A percentile compares a stretch with the other conserved stretches of the same genome.
phyloP scores from a whole-genome alignment of 2,888 invertebrate genomes.

The Tolmerus cingulatus region DNA sequence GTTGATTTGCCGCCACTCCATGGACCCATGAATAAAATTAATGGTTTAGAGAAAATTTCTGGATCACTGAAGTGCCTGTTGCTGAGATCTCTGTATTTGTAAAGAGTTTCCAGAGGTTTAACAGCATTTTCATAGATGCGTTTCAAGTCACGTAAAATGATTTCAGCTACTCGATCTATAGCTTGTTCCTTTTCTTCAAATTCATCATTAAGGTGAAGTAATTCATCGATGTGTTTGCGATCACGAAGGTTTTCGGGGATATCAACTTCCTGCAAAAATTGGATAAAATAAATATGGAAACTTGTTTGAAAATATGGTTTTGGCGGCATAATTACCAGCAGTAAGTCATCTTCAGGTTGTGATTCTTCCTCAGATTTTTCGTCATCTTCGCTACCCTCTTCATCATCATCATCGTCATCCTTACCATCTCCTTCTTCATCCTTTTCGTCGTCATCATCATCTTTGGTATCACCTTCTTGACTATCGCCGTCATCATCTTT shows the following conservation, averaged over 20 bases:
- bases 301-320: constrained; percentile 41
- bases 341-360: constrained; percentile 71
- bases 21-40: constrained; percentile 93
- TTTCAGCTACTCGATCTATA: constrained; percentile 76
- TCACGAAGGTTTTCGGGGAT: constrained; percentile 80
- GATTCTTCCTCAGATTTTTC: constrained; percentile 65
- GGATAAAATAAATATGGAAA: not conserved
- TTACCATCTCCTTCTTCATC: constrained; percentile 50
- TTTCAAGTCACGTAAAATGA: constrained; percentile 84
- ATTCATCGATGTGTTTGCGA: constrained; percentile 80
- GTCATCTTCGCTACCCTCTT: constrained; percentile 50
- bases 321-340: constrained; percentile 64
- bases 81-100: constrained; percentile 90
- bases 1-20: constrained; percentile 97
- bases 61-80: constrained; percentile 92
- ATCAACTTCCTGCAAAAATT: constrained; percentile 68
- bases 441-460: constrained; percentile 51
- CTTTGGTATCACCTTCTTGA: constrained; percentile 55
- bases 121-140: constrained; percentile 85
- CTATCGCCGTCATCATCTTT: constrained; percentile 61
- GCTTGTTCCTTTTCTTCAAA: constrained; percentile 75
- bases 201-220: constrained; percentile 81
- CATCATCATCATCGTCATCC: constrained; percentile 53
- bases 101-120: constrained; percentile 87
- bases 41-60: constrained; percentile 93